These are phyloP conservation scores for Micromussa lordhowensis DNA, from an alignment of 92 coral and sea anemone species.

Conservation along the genomic window DNA sequence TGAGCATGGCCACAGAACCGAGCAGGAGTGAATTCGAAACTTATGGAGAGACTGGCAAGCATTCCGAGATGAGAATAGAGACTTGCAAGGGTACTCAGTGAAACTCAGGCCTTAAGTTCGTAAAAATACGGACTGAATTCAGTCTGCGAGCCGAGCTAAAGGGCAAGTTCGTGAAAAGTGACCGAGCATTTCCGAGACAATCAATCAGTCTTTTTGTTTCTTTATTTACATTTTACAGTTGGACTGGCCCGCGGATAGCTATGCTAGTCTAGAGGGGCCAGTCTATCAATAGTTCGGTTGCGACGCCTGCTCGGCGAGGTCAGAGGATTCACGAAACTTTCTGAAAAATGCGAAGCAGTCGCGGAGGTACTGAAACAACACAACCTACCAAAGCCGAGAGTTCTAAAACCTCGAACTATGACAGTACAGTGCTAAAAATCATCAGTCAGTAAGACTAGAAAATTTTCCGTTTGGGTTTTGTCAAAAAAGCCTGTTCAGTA, in stretches of 20 bases:
- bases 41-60: not conserved
- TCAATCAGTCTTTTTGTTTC: no score
- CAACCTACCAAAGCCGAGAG: no score
- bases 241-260: no score
- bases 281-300: not conserved
- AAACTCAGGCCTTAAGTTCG: no score
- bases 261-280: no score
- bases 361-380: not conserved
- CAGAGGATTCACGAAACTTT: not conserved
- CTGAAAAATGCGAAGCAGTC: not conserved
- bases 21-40: conserved; percentile 7
- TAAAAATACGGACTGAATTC: not conserved
- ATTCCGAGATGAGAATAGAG: conserved; percentile 24
- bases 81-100: not conserved
- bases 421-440: no score
- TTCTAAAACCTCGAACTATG: no score
- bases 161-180: not conserved
- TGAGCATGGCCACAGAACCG: not conserved
- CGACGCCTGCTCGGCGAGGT: not conserved
- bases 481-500: no score
- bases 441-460: no score
- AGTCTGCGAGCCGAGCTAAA: not conserved
- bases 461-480: no score
- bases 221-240: no score
- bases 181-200: not conserved